phyloP scores from a whole-genome alignment of 2,797 vertebrate genomes.

The Alfaro cultratus region DNA sequence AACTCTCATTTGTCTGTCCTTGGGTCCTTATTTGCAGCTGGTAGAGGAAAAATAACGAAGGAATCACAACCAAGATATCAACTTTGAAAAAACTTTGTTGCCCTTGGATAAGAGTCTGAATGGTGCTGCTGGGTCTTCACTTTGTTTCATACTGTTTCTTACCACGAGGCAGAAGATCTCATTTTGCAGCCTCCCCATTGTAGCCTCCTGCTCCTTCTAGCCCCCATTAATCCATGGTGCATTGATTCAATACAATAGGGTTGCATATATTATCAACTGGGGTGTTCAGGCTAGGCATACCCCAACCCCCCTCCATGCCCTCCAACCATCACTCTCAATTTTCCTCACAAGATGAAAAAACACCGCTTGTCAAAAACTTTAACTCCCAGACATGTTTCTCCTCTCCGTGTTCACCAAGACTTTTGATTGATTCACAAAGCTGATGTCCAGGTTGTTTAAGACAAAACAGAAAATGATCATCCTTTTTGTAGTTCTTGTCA shows the following conservation, averaged over 20 bases:
- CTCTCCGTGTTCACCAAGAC: slow-evolving; percentile 29
- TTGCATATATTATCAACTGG: slow-evolving; percentile 78
- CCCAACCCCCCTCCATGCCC: slow-evolving; percentile 51
- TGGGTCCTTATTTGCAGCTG: slow-evolving; percentile 26
- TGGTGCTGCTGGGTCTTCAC: slow-evolving; percentile 20
- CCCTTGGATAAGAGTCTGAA: slow-evolving; percentile 24
- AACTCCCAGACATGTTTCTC: slow-evolving; percentile 27
- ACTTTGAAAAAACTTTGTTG: slow-evolving; percentile 13
- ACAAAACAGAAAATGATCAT: not conserved
- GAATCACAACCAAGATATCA: slow-evolving; percentile 25
- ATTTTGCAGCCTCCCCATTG: slow-evolving; percentile 40
- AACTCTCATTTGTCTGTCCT: slow-evolving; percentile 37
- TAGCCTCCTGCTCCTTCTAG: slow-evolving; percentile 45
- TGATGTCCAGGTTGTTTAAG: not conserved
- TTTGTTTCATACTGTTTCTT: slow-evolving; percentile 31
- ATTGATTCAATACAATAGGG: slow-evolving; percentile 81
- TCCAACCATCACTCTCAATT: slow-evolving; percentile 62
- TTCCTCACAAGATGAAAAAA: slow-evolving; percentile 46
- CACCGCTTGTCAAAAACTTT: slow-evolving; percentile 31
- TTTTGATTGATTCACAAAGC: slow-evolving; percentile 30
- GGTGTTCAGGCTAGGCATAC: slow-evolving; percentile 50
- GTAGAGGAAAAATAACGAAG: slow-evolving; percentile 13
- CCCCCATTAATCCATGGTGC: slow-evolving; percentile 77
- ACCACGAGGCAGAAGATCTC: slow-evolving; percentile 51
- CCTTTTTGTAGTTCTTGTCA: not conserved